These are phyloP conservation scores for Cenopis cana DNA, from an alignment of 2,888 invertebrate species.

Conservation along the genomic window DNA sequence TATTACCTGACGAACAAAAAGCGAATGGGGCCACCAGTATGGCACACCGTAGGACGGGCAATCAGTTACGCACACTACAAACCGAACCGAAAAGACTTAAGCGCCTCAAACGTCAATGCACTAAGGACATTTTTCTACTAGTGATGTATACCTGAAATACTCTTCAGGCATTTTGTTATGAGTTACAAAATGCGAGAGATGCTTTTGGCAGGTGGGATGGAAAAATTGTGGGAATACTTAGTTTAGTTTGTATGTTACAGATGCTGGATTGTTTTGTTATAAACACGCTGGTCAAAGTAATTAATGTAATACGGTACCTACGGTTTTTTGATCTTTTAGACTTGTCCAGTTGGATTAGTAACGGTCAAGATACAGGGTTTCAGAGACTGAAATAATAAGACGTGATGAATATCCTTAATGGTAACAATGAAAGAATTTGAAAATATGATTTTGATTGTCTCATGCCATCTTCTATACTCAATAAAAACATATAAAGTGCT, in stretches of 20 bases:
- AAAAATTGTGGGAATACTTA: slow-evolving; percentile 3
- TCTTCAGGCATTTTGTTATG: slow-evolving; percentile 32
- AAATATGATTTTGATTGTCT: no score
- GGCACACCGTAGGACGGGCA: slow-evolving; percentile 14
- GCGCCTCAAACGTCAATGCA: neutral
- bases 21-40: slow-evolving; percentile 3
- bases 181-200: slow-evolving; percentile 29
- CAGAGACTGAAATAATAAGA: neutral
- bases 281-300: neutral
- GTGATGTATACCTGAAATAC: neutral
- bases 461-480: no score
- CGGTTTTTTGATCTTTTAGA: neutral
- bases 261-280: neutral
- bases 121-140: neutral
- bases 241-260: neutral
- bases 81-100: neutral
- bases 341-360: neutral
- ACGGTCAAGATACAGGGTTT: neutral
- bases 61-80: slow-evolving; percentile 13
- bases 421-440: no score
- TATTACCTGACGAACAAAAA: slow-evolving; percentile 28
- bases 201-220: slow-evolving; percentile 23
- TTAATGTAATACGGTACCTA: no score
- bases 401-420: no score
- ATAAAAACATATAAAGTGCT: no score